Evolutionary conservation across 2,888 invertebrate species (phyloP), one percentile per base, ranked within the genome.

Genomic region (Drosophila infuscata): DNA sequence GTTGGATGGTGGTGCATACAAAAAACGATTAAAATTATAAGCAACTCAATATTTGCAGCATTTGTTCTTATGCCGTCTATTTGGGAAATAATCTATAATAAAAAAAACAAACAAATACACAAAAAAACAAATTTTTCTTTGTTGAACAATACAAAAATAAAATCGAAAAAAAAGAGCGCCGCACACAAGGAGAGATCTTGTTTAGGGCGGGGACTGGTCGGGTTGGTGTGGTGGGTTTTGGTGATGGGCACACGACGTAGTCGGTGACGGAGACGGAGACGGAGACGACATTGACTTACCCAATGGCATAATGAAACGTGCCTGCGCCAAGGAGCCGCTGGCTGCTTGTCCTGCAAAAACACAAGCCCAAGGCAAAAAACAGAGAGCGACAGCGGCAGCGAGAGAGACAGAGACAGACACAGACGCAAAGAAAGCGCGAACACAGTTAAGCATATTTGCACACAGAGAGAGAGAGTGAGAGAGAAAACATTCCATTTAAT

Each of bases 71-170:
- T 86, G 84, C 81, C 91, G 74, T 88, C 92, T 92, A 92, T 92
- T 92, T 68, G 92, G 92, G 74, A 83, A 92, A 89, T 92, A 92
- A 88, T 92, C 92, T 92, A 92, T 83, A 91, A 92, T 83, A 91
- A 88, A 70, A 74, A 75, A 76, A 54, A 12, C n/a, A 56, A 76
- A 61, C 46, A 46, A 25, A 46, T 15, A 46, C 46, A 62, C 35
- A 46, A 56, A 67, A 78, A 46, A 64, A 62, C 58, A 38, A 65
- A 36, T 41, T 46, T 43, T 43, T 62, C 30, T 15, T 8, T 41
- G 38, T n/a, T 57, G 54, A 60, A 65, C 49, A 57, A 66, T 46
- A 53, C 51, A 35, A 60, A 66, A 67, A 49, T n/a, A 29, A 56
- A 70, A 65, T 62, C n/a, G 65, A 52, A 70, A 58, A 29, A 65